A percentile compares a stretch with the other conserved stretches of the same genome.
phyloP scores from a whole-genome alignment of 2,113 vertebrate genomes.

The Eretmochelys imbricata region DNA sequence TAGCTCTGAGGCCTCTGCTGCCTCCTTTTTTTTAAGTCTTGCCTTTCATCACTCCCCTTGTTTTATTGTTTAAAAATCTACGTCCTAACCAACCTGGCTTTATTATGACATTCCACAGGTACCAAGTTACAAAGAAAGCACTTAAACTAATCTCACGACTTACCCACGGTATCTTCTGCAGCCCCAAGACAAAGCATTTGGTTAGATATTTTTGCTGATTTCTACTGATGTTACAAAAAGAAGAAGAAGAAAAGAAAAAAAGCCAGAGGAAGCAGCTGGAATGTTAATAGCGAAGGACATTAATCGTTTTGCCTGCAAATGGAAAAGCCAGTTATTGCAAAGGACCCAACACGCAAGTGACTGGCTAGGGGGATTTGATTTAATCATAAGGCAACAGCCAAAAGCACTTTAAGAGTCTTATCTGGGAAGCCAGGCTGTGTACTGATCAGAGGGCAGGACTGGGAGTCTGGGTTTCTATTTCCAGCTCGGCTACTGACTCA shows the following conservation, averaged over 20 bases:
- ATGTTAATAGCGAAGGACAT: neutral
- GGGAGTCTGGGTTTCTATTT: neutral
- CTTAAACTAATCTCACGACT: constrained; percentile 2
- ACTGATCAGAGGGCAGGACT: neutral
- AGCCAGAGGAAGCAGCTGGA: neutral
- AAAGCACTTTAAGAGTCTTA: neutral
- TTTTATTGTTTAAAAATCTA: neutral
- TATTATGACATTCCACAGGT: constrained; percentile 23
- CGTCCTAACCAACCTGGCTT: neutral
- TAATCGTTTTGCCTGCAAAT: neutral
- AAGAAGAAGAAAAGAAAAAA: fast-evolving
- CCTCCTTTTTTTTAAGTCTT: neutral
- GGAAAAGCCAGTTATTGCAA: neutral
- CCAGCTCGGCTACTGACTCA: neutral
- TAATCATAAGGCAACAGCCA: fast-evolving
- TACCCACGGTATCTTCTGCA: constrained; percentile 66
- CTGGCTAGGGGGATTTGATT: fast-evolving
- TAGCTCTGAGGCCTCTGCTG: neutral
- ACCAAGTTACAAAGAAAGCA: neutral
- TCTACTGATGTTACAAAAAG: neutral
- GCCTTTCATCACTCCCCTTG: neutral
- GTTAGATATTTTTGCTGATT: constrained; percentile 24
- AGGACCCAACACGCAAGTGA: fast-evolving
- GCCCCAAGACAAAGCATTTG: constrained; percentile 45
- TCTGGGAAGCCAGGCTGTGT: fast-evolving